Evolutionary conservation across 2,888 invertebrate genomes (phyloP).

Genomic region (Ypsolopha sequella): DNA sequence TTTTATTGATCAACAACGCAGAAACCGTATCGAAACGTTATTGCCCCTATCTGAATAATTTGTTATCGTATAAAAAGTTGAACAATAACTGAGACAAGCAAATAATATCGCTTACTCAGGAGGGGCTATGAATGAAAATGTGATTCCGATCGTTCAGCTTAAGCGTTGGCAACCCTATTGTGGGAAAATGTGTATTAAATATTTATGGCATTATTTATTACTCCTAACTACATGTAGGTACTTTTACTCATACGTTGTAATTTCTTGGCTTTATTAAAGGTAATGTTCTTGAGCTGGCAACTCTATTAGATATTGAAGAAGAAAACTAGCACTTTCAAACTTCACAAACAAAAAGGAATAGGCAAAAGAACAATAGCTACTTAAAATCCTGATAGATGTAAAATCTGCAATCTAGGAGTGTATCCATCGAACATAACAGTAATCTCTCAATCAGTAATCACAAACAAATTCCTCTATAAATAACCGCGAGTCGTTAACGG

Average conservation of each 20-base stretch:
- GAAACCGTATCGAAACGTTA: constrained; percentile 12
- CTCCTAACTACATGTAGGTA: neutral
- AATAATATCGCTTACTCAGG: constrained; percentile 44
- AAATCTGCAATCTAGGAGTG: too few species aligned
- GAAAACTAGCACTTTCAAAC: too few species aligned
- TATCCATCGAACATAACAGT: neutral
- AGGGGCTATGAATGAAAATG: constrained; percentile 44
- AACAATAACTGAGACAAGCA: constrained; percentile 39
- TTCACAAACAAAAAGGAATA: too few species aligned
- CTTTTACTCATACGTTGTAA: neutral
- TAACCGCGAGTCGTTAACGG: constrained; percentile 7
- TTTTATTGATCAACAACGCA: neutral
- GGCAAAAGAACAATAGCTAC: too few species aligned
- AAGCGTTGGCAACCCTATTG: constrained; percentile 65
- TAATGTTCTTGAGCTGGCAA: too few species aligned
- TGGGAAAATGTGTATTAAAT: constrained; percentile 67
- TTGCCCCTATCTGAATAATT: constrained; percentile 15
- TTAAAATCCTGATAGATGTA: too few species aligned
- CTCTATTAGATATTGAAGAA: too few species aligned
- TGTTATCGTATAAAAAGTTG: constrained; percentile 21
- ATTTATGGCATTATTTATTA: constrained; percentile 54
- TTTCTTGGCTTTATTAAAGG: too few species aligned
- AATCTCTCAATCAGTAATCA: constrained; percentile 2
- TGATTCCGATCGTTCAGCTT: constrained; percentile 51
- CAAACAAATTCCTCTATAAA: neutral